Evolutionary conservation across 2,888 invertebrate genomes (phyloP).

Genomic region (Cantharis nigra): DNA sequence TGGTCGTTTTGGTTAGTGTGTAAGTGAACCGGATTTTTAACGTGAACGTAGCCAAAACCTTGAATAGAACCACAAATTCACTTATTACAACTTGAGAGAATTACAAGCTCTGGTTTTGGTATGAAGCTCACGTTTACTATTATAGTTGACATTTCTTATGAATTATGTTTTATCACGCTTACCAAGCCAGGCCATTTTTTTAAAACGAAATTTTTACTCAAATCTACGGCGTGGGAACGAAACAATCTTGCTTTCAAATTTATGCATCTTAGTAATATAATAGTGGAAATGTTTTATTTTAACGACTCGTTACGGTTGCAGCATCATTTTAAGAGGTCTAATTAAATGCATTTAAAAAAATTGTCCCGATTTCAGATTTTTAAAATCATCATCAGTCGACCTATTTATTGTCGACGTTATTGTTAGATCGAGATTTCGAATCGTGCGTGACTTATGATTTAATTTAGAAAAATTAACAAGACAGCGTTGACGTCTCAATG

Average conservation of each 20-base stretch:
- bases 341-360: background rate
- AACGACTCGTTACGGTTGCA: background rate
- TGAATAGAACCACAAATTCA: background rate
- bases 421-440: background rate
- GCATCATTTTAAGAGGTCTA: background rate
- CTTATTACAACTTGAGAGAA: background rate
- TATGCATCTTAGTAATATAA: background rate
- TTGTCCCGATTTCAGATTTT: background rate
- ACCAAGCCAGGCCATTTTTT: slow-evolving; percentile 5
- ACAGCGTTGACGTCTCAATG: background rate
- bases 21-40: background rate
- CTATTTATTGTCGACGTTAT: background rate
- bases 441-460: background rate
- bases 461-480: background rate
- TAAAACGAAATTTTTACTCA: slow-evolving; percentile 13
- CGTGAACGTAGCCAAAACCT: background rate
- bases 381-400: background rate
- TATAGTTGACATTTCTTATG: slow-evolving; percentile 20
- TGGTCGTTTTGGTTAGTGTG: background rate
- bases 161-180: slow-evolving; percentile 18
- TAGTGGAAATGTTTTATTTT: background rate
- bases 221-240: slow-evolving; percentile 10
- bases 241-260: background rate
- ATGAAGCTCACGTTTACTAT: slow-evolving; percentile 15
- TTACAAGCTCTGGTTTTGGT: slow-evolving; percentile 7